Conservation (phyloP, 2,113 vertebrate species). For the Perccottus glenii region DNA sequence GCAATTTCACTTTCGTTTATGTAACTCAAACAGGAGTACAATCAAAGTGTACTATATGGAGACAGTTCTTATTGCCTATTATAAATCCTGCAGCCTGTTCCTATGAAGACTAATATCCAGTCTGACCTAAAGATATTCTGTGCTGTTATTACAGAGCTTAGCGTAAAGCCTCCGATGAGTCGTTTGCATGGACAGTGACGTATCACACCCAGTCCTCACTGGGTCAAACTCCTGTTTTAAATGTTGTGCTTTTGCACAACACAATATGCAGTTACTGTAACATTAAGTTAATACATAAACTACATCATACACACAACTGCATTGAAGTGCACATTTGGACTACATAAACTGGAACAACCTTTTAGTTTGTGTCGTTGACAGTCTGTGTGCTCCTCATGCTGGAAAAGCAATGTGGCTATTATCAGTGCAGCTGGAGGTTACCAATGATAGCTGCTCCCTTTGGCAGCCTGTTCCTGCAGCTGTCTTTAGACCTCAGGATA, state of each 20-base stretch:
- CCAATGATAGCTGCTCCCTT: conserved; percentile 60
- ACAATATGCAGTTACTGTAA: neutral
- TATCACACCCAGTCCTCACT: no score
- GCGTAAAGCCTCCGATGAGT: conserved; percentile 21
- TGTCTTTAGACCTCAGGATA: conserved; percentile 68
- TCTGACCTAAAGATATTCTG: conserved; percentile 28
- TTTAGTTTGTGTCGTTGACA: conserved; percentile 26
- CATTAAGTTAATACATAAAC: neutral
- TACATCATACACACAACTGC: neutral
- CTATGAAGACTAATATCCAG: conserved; percentile 2
- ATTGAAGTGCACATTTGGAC: no score
- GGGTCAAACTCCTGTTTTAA: no score
- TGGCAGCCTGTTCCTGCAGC: conserved; percentile 67
- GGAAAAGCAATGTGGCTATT: conserved; percentile 43
- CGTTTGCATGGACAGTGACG: conserved; percentile 13
- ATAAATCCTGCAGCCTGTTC: neutral
- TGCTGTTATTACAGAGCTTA: conserved; percentile 40
- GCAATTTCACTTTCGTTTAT: neutral
- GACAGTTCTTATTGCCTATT: neutral
- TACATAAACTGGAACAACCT: neutral
- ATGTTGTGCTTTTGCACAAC: no score
- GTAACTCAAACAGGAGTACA: neutral
- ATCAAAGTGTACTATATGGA: neutral
- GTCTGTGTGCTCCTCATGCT: conserved; percentile 17
- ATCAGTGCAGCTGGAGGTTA: conserved; percentile 53